These are phyloP conservation scores for Rhinopomastus cyanomelas DNA, from an alignment of 2,113 vertebrate genomes.

Conservation along the genomic window DNA sequence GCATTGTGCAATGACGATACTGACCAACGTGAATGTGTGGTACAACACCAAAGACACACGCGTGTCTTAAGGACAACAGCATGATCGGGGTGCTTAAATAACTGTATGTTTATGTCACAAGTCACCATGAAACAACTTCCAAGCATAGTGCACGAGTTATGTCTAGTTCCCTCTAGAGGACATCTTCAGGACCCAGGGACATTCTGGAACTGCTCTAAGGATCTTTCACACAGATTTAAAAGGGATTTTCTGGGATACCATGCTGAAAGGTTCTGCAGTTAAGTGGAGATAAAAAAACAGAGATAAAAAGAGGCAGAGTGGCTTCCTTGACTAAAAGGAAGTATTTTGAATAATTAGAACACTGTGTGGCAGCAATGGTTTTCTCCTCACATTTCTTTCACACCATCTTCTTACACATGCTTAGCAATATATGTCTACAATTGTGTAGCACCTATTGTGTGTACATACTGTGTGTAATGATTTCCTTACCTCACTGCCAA, in stretches of 20 bases:
- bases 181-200: not conserved
- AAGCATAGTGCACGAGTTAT: not conserved
- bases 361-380: not conserved
- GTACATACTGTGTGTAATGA: not conserved
- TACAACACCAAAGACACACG: not conserved
- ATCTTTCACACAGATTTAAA: not conserved
- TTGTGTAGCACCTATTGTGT: not conserved
- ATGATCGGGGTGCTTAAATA: not conserved
- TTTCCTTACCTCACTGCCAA: not conserved
- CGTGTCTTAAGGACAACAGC: not conserved
- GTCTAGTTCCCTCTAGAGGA: not conserved
- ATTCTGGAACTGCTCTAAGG: not conserved
- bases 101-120: not conserved
- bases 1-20: not conserved
- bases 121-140: not conserved
- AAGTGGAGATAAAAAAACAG: not conserved
- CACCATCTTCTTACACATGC: not conserved
- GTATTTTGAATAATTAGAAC: not conserved
- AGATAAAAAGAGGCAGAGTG: not conserved
- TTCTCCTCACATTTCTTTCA: not conserved
- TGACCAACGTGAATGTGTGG: accelerated
- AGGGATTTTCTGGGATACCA: not conserved
- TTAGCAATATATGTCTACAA: not conserved
- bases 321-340: not conserved
- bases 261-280: not conserved